Evolutionary conservation across 1,140 invertebrate species (phyloP).

Genomic region (Cephus cinctus): DNA sequence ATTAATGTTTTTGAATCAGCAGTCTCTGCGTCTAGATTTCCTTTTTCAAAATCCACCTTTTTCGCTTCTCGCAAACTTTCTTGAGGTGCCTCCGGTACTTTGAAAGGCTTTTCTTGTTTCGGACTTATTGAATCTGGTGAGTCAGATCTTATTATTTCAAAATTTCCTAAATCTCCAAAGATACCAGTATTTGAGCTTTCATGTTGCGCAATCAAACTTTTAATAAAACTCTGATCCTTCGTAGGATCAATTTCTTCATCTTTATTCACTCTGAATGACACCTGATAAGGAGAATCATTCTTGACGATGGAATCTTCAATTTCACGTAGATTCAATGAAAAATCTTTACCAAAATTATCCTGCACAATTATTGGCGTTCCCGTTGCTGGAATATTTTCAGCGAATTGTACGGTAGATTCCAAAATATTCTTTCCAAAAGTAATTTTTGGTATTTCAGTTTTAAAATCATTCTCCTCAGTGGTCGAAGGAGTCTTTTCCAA

Average conservation of each 20-base stretch:
- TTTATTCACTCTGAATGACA: slow-evolving; percentile 27
- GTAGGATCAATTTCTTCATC: slow-evolving; percentile 16
- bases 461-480: too few species aligned
- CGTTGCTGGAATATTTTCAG: too few species aligned
- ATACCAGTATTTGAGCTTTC: slow-evolving; percentile 3
- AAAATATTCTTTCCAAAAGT: too few species aligned
- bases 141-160: slow-evolving; percentile 30
- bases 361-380: neutral
- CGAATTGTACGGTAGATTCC: too few species aligned
- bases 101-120: too few species aligned
- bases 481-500: too few species aligned
- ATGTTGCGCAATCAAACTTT: slow-evolving; percentile 26
- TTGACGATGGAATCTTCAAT: slow-evolving; percentile 26
- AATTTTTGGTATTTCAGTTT: too few species aligned
- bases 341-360: neutral
- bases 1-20: too few species aligned
- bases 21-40: too few species aligned
- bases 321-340: neutral
- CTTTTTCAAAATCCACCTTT: too few species aligned
- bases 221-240: slow-evolving; percentile 22
- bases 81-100: too few species aligned
- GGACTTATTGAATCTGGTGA: slow-evolving; percentile 4
- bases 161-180: slow-evolving; percentile 8
- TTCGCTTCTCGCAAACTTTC: too few species aligned
- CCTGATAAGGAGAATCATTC: slow-evolving; percentile 30